Conservation (phyloP, 1,140 invertebrate species). For the Bicyclus anynana region DNA sequence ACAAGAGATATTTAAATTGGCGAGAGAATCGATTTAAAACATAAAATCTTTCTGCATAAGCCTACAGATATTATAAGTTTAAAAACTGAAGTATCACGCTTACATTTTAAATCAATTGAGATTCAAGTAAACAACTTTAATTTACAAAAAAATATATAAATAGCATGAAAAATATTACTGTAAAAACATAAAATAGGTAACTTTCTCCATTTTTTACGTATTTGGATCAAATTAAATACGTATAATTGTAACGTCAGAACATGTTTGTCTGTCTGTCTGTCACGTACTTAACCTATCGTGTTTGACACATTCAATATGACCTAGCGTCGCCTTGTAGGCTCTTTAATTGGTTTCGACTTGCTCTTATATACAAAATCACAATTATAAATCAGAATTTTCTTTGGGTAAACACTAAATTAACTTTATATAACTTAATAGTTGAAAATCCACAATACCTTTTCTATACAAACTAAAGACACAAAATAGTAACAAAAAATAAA, state of each 20-base stretch:
- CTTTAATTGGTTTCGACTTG: slow-evolving; percentile 27
- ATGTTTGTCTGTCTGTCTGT: not conserved
- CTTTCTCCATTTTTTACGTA: not conserved
- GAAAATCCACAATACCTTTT: not conserved
- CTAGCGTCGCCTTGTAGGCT: slow-evolving; percentile 47
- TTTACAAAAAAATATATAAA: not conserved
- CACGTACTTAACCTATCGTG: slow-evolving; percentile 37
- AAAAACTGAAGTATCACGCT: too few relatives aligned
- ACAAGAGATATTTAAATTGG: too few relatives aligned
- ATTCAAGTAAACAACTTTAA: too few relatives aligned
- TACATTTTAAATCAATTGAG: too few relatives aligned
- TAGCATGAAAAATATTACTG: not conserved
- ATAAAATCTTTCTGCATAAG: too few relatives aligned
- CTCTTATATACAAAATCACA: slow-evolving; percentile 39
- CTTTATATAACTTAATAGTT: not conserved
- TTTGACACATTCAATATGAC: slow-evolving; percentile 58
- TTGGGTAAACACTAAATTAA: slow-evolving; percentile 31
- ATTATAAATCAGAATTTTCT: slow-evolving; percentile 24
- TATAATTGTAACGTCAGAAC: not conserved
- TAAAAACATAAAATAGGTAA: not conserved
- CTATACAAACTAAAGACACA: not conserved
- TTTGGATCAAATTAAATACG: slow-evolving; percentile 3
- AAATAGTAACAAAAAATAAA: too few relatives aligned
- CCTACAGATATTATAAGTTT: too few relatives aligned
- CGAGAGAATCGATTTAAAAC: too few relatives aligned